Evolutionary conservation across 2,113 vertebrate species (phyloP), one percentile per base, ranked within the genome.

Genomic region (Halcyon malimbica): DNA sequence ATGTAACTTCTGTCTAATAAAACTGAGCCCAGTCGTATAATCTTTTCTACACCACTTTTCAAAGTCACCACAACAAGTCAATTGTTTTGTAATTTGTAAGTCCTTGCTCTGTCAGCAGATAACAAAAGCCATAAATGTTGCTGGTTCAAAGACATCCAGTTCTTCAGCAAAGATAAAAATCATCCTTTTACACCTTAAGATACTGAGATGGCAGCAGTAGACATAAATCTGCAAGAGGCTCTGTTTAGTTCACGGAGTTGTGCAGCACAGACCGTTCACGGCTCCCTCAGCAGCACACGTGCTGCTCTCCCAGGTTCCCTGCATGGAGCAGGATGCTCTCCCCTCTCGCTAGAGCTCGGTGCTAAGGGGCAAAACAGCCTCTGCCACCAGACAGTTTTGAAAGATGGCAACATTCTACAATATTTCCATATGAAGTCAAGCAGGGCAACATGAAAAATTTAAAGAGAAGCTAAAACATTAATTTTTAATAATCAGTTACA

Each of bases 211-310:
- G 63, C 14, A 90, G 37, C 50, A 21, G 4, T 23, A 31, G 35
- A 86, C 33, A 19, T 11, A 44, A 60, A 60, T 14, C 54, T 51
- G 31, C 13, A 64, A 24, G 33, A 79, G 5, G 39, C 13, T 75
- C 48, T 68, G 53, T 42, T 56, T 18, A 41, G 53, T 42, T 56
- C 21, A 41, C 8, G 7, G 16, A 4, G 19, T 5, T 60, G 15
- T 6, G 23, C 42, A 59, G 56, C 10, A 16, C 8, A 29, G 33
- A 11, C 0, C 3, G 25, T 15, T 7, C 41, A 6, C 1, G 8
- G 59, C n/a, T 13, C 4, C 18, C 25, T 28, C 51, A 50, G 5
- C 21, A 33, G 46, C 80, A 42, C 54, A 2, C 0, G 2, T 9
- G 26, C 18, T 37, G 46, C 26, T 82, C 28, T 10, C 42, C 46